Evolutionary conservation across 2,888 invertebrate species (phyloP), one percentile per base, ranked within the genome.

Genomic region (Bombyx huttoni): DNA sequence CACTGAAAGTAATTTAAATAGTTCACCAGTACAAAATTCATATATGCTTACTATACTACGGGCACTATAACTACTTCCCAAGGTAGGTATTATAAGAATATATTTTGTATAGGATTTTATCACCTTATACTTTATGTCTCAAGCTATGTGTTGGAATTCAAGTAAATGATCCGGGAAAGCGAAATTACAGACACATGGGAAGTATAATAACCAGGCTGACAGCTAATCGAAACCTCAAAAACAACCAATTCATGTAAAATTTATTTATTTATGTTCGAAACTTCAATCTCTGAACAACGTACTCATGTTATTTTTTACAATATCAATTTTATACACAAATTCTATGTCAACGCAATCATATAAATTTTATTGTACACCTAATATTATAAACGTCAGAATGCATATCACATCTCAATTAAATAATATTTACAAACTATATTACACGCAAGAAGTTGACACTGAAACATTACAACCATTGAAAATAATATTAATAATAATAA

Each of bases 261-360:
- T 84, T 83, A 82, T 85, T 85, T 85, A 84, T 83, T 86, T 75
- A 78, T 77, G 79, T 84, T 78, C 79, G 75, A 80, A 84, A 84
- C 77, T 75, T 81, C 76, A 81, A 82, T 84, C 73, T 82, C 73
- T 78, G 84, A 86, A 87, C 83, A 83, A 85, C 78, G 70, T 78
- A 76, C 76, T 78, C 78, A 75, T 78, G 71, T 81, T 78, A 81
- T 76, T 82, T 75, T 83, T 76, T 83, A 87, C 81, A 86, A 85
- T 84, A 85, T 83, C 79, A 78, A 79, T 85, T 81, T 67, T 78
- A 81, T 81, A 83, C 80, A 86, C 75, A 81, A 82, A 81, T 81
- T 72, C 54, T 75, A 80, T 80, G 71, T 79, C 79, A 86, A 87
- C 85, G 73, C 77, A 78, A 79, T 77, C 73, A 82, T 86, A 87